Conservation (phyloP, 2,113 vertebrate genomes). For the Macroglossus sobrinus region DNA sequence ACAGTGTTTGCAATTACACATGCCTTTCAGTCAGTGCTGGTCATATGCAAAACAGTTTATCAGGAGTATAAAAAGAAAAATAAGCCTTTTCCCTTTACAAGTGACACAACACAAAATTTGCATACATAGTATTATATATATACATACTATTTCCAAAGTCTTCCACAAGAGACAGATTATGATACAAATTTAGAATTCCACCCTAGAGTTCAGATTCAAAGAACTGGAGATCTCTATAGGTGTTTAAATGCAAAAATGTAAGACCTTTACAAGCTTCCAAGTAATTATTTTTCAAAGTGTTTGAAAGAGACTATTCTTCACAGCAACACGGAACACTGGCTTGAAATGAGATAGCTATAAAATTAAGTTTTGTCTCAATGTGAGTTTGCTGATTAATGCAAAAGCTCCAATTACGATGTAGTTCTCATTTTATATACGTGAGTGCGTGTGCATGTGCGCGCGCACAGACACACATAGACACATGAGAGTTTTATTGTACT, state of each 20-base stretch:
- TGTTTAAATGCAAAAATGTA: conserved; percentile 65
- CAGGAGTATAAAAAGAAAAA: conserved; percentile 78
- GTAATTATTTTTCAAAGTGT: conserved; percentile 58
- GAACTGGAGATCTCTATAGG: conserved; percentile 47
- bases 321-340: conserved; percentile 40
- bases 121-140: conserved; percentile 68
- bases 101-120: conserved; percentile 70
- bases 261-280: conserved; percentile 61
- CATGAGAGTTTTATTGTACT: not conserved
- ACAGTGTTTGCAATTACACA: conserved; percentile 76
- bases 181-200: conserved; percentile 74
- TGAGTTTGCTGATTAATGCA: conserved; percentile 57
- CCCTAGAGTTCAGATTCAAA: conserved; percentile 61
- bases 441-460: too few relatives aligned
- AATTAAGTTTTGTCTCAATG: conserved; percentile 35
- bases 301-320: conserved; percentile 54
- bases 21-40: conserved; percentile 77
- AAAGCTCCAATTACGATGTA: conserved; percentile 51
- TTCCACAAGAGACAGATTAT: conserved; percentile 71
- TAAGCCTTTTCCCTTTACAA: conserved; percentile 74
- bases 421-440: conserved; percentile 25
- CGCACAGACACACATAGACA: not conserved
- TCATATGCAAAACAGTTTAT: conserved; percentile 75
- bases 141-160: conserved; percentile 65
- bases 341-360: conserved; percentile 60